Evolutionary conservation across 2,113 vertebrate species (phyloP), one percentile per base, ranked within the genome.

Genomic region (Xiphophorus couchianus): DNA sequence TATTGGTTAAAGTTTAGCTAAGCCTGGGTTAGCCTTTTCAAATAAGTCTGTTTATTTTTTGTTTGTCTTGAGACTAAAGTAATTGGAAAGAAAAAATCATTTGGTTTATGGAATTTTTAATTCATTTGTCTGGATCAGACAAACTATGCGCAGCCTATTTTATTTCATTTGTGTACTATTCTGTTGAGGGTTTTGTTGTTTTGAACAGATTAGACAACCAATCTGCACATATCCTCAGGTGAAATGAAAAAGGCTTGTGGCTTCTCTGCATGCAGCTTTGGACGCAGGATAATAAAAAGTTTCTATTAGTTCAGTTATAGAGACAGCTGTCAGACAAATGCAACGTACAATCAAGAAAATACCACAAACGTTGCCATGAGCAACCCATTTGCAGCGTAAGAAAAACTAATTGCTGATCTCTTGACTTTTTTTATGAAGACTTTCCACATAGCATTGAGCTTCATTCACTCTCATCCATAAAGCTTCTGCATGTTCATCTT

Each of bases 301-400:
- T 90, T 90, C 82, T 83, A 91, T 93, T 92, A 90, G 87, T 93
- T 81, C 86, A 86, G 81, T 91, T 91, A 91, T 82, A 81, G 86
- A 76, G 85, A 88, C 89, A 88, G 91, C 88, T 90, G 86, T 89
- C 91, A 87, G 70, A 29, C 62, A 78, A 66, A 62, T 61, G 31
- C 70, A 81, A 28, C 27, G 71, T 62, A 64, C 58, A 76, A n/a
- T 31, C 64, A 48, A 7, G 31, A 77, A 80, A 65, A 78, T 27
- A 66, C 63, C 61, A 73, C 48, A 78, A 11, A 82, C 35, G 66
- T 76, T 77, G 81, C 83, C 76, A 68, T 69, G 77, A 85, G 86
- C 87, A 61, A 33, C 81, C 72, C 22, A 39, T 76, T 69, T 70
- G 76, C 78, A 77, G 62, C 33, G 70, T 48, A 14, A 71, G 62